Conservation (phyloP, 2,888 invertebrate species). For the Criorhina ranunculi region DNA sequence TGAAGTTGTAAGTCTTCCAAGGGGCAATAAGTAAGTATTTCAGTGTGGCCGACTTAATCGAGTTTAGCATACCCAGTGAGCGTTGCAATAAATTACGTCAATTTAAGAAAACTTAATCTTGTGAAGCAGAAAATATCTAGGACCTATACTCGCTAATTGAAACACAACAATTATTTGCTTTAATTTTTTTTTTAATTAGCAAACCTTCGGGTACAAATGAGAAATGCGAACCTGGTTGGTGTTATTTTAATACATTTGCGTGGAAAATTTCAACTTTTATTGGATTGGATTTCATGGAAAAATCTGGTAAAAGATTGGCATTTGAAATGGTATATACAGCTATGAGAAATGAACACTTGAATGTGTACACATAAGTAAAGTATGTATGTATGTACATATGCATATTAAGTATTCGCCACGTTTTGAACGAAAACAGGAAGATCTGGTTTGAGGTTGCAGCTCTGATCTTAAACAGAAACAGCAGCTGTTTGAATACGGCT, state of each 20-base stretch:
- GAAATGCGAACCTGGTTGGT: neutral
- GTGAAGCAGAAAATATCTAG: slow-evolving; percentile 45
- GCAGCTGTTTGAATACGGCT: too few species aligned
- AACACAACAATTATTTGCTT: slow-evolving; percentile 31
- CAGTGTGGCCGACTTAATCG: slow-evolving; percentile 51
- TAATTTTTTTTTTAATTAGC: slow-evolving; percentile 4
- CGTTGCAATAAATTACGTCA: slow-evolving; percentile 43
- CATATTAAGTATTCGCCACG: too few species aligned
- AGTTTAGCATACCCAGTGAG: slow-evolving; percentile 36
- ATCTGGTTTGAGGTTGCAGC: too few species aligned
- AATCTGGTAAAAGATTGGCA: too few species aligned
- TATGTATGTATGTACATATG: too few species aligned
- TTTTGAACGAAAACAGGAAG: too few species aligned
- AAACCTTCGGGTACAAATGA: neutral
- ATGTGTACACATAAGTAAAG: too few species aligned
- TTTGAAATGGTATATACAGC: too few species aligned
- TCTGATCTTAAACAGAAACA: too few species aligned
- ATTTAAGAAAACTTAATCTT: slow-evolving; percentile 30
- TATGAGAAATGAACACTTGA: too few species aligned
- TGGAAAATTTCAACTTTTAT: too few species aligned
- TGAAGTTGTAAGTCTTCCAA: neutral
- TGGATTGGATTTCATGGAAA: too few species aligned
- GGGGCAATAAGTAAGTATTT: slow-evolving; percentile 38
- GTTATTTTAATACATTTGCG: neutral
- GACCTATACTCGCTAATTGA: slow-evolving; percentile 45